Evolutionary conservation across 2,797 vertebrate species (phyloP).

Genomic region (Microctenopoma lineatum): DNA sequence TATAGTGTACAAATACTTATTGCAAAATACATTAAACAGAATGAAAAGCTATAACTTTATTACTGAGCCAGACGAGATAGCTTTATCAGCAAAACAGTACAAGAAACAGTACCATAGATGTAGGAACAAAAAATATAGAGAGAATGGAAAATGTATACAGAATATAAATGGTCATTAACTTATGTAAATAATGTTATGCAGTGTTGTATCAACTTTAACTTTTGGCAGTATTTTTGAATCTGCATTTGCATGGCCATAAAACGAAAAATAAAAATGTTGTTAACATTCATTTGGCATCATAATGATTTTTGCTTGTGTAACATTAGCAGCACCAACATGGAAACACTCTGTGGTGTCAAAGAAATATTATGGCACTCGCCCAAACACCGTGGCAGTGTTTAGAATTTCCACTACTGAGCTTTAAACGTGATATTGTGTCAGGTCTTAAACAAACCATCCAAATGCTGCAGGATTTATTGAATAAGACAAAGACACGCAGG

Average conservation of each 20-base stretch:
- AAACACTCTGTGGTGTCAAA: slow-evolving; percentile 29
- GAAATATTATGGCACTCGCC: slow-evolving; percentile 14
- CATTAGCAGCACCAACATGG: slow-evolving; percentile 15
- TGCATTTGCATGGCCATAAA: slow-evolving; percentile 5
- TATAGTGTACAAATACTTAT: too few species aligned
- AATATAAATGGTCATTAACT: too few species aligned
- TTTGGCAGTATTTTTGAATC: not conserved
- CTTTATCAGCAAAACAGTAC: too few species aligned
- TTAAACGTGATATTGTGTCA: slow-evolving; percentile 42
- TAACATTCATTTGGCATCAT: not conserved
- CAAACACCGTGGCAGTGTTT: slow-evolving; percentile 39
- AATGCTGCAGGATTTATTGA: slow-evolving; percentile 19
- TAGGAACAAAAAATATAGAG: too few species aligned
- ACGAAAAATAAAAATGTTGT: slow-evolving; percentile 9
- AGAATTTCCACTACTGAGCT: slow-evolving; percentile 35
- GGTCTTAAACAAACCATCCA: slow-evolving; percentile 38
- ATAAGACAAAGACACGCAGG: slow-evolving; percentile 12
- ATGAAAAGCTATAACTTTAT: too few species aligned
- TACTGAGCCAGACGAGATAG: too few species aligned
- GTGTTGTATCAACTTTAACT: not conserved
- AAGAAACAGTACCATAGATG: too few species aligned
- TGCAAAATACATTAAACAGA: too few species aligned
- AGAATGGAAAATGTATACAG: too few species aligned
- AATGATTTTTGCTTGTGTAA: slow-evolving; percentile 11
- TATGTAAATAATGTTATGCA: too few species aligned